Conservation (phyloP, 2,888 invertebrate genomes). For the Aphodius granarius region DNA sequence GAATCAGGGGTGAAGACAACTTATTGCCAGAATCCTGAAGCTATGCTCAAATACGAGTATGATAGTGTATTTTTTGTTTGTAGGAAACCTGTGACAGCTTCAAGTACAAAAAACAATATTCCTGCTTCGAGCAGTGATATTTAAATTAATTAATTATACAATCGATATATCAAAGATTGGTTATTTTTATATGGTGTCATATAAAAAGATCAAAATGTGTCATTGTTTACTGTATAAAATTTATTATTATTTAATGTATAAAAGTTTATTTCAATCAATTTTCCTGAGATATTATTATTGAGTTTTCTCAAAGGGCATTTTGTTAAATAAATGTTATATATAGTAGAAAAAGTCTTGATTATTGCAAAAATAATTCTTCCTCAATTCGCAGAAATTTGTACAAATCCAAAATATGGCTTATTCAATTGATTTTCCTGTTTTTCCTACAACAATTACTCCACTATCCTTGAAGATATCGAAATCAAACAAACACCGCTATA, state of each 20-base stretch:
- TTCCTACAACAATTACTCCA: too few species aligned
- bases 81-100: conserved; percentile 66
- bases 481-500: too few species aligned
- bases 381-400: background rate
- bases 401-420: background rate
- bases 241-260: conserved; percentile 1
- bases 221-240: background rate
- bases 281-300: background rate
- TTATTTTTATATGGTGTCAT: background rate
- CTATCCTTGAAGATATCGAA: too few species aligned
- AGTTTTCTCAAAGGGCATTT: background rate
- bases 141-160: background rate
- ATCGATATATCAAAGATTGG: background rate
- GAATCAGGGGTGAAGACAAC: conserved; percentile 78
- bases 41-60: conserved; percentile 92
- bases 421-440: too few species aligned
- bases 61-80: conserved; percentile 92
- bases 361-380: background rate
- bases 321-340: background rate
- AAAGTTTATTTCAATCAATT: background rate
- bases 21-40: conserved; percentile 89
- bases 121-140: background rate
- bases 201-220: background rate
- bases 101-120: background rate
- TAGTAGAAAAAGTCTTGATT: background rate